Evolutionary conservation across 2,888 invertebrate genomes (phyloP).

Genomic region (Ectropis crepuscularia): DNA sequence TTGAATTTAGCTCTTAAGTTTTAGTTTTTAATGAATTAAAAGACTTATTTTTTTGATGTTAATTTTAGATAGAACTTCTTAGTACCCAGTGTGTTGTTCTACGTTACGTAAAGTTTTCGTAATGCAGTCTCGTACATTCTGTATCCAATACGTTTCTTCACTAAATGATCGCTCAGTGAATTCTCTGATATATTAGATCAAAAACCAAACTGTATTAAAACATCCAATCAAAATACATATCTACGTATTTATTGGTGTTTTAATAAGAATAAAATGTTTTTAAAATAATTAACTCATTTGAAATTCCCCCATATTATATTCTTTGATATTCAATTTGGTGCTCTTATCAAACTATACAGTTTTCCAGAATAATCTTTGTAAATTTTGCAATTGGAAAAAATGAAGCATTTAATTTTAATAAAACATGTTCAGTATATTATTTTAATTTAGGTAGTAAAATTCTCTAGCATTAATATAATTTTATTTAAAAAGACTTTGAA

Average conservation of each 20-base stretch:
- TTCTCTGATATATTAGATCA: neutral
- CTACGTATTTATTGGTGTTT: slow-evolving; percentile 4
- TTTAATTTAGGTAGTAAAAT: slow-evolving; percentile 41
- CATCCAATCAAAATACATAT: neutral
- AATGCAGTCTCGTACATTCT: slow-evolving; percentile 14
- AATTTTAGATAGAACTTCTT: slow-evolving; percentile 52
- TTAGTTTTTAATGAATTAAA: slow-evolving; percentile 63
- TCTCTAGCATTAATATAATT: slow-evolving; percentile 39
- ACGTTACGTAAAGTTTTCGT: slow-evolving; percentile 14
- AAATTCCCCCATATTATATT: neutral
- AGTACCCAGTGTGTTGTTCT: slow-evolving; percentile 47
- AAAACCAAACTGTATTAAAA: neutral
- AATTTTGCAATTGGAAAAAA: slow-evolving; percentile 33
- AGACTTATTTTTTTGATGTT: slow-evolving; percentile 72
- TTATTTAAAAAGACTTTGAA: slow-evolving; percentile 55
- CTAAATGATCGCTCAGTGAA: neutral
- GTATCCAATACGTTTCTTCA: slow-evolving; percentile 4
- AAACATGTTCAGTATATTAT: slow-evolving; percentile 26
- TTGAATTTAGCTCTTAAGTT: slow-evolving; percentile 59
- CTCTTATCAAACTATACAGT: slow-evolving; percentile 7
- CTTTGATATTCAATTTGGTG: slow-evolving; percentile 10
- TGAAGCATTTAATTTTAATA: slow-evolving; percentile 44
- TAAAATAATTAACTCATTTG: neutral
- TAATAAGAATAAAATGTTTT: neutral
- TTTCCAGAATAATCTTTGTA: slow-evolving; percentile 25